A percentile compares a stretch with the other conserved stretches of the same genome.
Evolutionary conservation across 2,888 invertebrate species (phyloP).

Genomic region (Cryptocheilus praepositus): DNA sequence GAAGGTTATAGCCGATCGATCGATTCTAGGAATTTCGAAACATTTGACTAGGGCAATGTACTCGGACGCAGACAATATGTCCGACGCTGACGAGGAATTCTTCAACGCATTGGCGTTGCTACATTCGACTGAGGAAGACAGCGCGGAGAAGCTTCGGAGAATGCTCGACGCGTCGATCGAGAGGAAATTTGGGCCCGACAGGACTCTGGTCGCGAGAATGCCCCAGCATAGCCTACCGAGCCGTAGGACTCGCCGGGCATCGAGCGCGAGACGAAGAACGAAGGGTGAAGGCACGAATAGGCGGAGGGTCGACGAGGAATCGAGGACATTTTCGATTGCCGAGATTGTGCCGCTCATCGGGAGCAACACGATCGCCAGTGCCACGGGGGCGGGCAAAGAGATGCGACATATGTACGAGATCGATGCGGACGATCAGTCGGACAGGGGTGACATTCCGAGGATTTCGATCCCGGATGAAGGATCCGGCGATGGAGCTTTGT

Average conservation of each 20-base stretch:
- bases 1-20: no score
- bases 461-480: slow-evolving; percentile 68
- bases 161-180: slow-evolving; percentile 56
- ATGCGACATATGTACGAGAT: slow-evolving; percentile 12
- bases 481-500: slow-evolving; percentile 50
- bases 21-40: no score
- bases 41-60: slow-evolving; percentile 37
- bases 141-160: slow-evolving; percentile 55
- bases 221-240: slow-evolving; percentile 29
- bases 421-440: slow-evolving; percentile 39
- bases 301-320: neutral
- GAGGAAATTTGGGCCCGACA: slow-evolving; percentile 38
- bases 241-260: slow-evolving; percentile 6
- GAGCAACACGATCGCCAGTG: neutral
- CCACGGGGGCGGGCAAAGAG: slow-evolving; percentile 19
- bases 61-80: slow-evolving; percentile 36
- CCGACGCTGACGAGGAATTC: slow-evolving; percentile 55
- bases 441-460: slow-evolving; percentile 58
- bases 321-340: slow-evolving; percentile 8
- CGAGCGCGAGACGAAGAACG: neutral
- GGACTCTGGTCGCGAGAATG: slow-evolving; percentile 42
- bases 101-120: slow-evolving; percentile 55
- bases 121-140: slow-evolving; percentile 58
- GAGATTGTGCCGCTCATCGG: slow-evolving; percentile 13
- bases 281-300: neutral